Evolutionary conservation across 2,888 invertebrate genomes (phyloP).

Genomic region (Trissoscelio sp.): DNA sequence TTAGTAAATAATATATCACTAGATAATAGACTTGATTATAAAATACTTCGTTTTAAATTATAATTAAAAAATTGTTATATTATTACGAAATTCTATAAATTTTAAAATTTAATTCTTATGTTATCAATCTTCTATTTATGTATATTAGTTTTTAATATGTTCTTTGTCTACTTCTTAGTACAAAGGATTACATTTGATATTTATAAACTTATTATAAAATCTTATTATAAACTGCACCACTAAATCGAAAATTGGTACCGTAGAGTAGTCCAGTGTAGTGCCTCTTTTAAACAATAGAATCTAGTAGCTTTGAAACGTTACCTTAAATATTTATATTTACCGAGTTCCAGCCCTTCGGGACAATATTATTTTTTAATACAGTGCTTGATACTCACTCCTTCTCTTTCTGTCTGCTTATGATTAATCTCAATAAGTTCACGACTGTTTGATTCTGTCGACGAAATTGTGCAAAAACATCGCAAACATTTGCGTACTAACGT

Average conservation of each 20-base stretch:
- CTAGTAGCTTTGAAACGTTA: conserved; percentile 64
- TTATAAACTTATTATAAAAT: not conserved
- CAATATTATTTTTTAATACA: conserved; percentile 68
- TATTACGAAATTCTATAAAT: too few relatives aligned
- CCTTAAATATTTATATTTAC: conserved; percentile 58
- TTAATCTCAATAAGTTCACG: conserved; percentile 76
- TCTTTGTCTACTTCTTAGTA: too few relatives aligned
- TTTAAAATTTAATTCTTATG: too few relatives aligned
- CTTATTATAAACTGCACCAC: not conserved
- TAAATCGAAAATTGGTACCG: conserved; percentile 63
- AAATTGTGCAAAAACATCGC: conserved; percentile 69
- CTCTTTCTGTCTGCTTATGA: conserved; percentile 83
- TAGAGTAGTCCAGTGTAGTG: conserved; percentile 61
- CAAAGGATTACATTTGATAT: too few relatives aligned
- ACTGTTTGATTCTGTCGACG: conserved; percentile 36
- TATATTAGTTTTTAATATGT: conserved; percentile 1
- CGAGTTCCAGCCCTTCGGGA: conserved; percentile 45
- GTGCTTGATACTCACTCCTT: conserved; percentile 83
- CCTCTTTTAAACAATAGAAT: conserved; percentile 59
- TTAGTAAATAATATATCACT: too few relatives aligned
- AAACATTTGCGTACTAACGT: conserved; percentile 55
- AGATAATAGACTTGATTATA: too few relatives aligned
- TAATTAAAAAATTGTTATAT: too few relatives aligned
- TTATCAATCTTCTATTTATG: too few relatives aligned
- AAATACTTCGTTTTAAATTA: too few relatives aligned